These are phyloP conservation scores for Onychomys torridus DNA, from an alignment of 2,797 vertebrate genomes.

Conservation along the genomic window DNA sequence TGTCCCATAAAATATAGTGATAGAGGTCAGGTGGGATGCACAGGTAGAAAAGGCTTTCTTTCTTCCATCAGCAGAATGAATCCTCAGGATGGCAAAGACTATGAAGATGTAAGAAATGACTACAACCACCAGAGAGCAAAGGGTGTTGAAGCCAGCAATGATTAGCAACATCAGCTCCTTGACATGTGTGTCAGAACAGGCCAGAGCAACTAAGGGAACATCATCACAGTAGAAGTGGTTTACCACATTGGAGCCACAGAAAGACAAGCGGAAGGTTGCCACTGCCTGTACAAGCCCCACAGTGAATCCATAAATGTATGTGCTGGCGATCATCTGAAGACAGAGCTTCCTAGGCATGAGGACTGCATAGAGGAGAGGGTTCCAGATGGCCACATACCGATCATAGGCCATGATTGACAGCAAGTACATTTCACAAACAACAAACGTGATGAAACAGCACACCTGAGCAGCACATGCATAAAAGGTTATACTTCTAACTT, in stretches of 20 bases:
- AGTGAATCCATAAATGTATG: slow-evolving; percentile 15
- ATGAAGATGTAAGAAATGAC: slow-evolving; percentile 79
- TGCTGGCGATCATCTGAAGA: slow-evolving; percentile 33
- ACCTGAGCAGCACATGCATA: slow-evolving; percentile 64
- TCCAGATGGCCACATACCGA: slow-evolving; percentile 65
- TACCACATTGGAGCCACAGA: slow-evolving; percentile 70
- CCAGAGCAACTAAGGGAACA: slow-evolving; percentile 55
- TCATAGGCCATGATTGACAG: slow-evolving; percentile 71
- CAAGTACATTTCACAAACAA: slow-evolving; percentile 67
- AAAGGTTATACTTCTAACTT: slow-evolving; percentile 54
- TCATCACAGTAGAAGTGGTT: slow-evolving; percentile 76
- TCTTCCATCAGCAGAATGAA: slow-evolving; percentile 66
- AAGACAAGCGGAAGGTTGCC: slow-evolving; percentile 23
- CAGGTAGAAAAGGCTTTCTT: slow-evolving; percentile 69
- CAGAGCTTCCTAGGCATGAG: slow-evolving; percentile 58
- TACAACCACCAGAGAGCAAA: slow-evolving; percentile 54
- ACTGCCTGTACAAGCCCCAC: slow-evolving; percentile 45
- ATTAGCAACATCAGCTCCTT: slow-evolving; percentile 60
- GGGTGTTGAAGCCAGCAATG: slow-evolving; percentile 49
- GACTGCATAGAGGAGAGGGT: slow-evolving; percentile 66
- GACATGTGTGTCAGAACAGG: slow-evolving; percentile 58
- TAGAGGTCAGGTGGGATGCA: slow-evolving; percentile 71
- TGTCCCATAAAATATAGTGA: slow-evolving; percentile 73
- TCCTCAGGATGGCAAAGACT: slow-evolving; percentile 72
- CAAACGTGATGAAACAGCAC: slow-evolving; percentile 69